Conservation (phyloP, 2,888 invertebrate species). For the Eurois occulta region DNA sequence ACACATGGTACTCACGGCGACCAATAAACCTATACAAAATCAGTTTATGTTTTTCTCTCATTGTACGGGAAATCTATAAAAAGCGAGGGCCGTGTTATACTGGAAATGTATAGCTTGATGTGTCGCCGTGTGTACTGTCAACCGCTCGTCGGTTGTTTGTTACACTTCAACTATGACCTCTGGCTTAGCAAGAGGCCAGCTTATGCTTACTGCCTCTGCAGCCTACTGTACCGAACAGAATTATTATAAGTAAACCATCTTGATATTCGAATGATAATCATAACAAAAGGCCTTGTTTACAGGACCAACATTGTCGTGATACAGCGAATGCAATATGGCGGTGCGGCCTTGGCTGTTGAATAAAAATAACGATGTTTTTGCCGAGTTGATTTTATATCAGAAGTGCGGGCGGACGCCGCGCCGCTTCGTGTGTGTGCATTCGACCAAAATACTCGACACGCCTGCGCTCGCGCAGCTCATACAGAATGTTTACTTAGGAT, state of each 20-base stretch:
- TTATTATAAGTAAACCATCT: constrained; percentile 42
- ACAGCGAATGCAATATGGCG: constrained; percentile 86
- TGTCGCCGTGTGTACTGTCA: too few relatives aligned
- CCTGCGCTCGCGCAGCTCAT: constrained; percentile 57
- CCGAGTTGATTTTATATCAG: constrained; percentile 85
- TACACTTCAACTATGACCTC: not conserved
- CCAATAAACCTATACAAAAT: too few relatives aligned
- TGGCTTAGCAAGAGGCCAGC: not conserved
- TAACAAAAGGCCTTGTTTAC: constrained; percentile 82
- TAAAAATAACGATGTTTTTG: constrained; percentile 89
- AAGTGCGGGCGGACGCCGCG: constrained; percentile 71
- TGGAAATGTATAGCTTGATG: too few relatives aligned
- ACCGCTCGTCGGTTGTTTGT: not conserved
- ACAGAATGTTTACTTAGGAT: constrained; percentile 59
- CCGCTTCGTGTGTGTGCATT: constrained; percentile 64
- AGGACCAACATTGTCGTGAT: constrained; percentile 78
- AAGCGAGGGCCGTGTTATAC: too few relatives aligned
- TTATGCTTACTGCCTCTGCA: not conserved
- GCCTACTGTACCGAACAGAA: not conserved
- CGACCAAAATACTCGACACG: constrained; percentile 66
- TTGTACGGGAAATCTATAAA: too few relatives aligned
- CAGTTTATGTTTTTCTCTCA: too few relatives aligned
- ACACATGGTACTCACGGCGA: not conserved
- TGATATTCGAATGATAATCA: constrained; percentile 56
- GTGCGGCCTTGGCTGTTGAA: constrained; percentile 84